A percentile compares a stretch with the other conserved stretches of the same genome.
Conservation (phyloP, 2,888 invertebrate genomes). For the Galerucella pusilla region DNA sequence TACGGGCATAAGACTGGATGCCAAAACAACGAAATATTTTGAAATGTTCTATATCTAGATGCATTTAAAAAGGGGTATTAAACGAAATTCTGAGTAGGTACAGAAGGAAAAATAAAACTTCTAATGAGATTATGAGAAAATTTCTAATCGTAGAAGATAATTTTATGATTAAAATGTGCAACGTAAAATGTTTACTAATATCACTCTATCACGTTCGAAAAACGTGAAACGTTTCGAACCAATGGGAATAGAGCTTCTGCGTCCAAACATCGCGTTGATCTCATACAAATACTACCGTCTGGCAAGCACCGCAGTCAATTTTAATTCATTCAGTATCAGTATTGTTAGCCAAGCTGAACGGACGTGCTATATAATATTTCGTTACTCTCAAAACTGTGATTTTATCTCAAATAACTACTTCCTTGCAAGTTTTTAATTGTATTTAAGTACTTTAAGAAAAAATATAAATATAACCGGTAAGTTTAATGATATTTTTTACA, state of each 20-base stretch:
- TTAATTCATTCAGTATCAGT: constrained; percentile 6
- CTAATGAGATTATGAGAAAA: too few relatives aligned
- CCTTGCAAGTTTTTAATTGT: neutral
- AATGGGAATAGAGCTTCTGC: constrained; percentile 30
- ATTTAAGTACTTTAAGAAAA: neutral
- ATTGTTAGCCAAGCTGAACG: neutral
- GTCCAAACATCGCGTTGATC: constrained; percentile 4
- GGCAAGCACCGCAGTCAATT: constrained; percentile 11
- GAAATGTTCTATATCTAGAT: too few relatives aligned
- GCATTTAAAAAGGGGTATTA: too few relatives aligned
- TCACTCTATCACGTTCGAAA: neutral
- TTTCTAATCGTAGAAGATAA: too few relatives aligned
- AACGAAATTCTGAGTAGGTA: too few relatives aligned
- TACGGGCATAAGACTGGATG: too few relatives aligned
- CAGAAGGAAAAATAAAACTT: too few relatives aligned
- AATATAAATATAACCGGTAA: constrained; percentile 8
- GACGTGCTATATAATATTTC: neutral
- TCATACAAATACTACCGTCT: neutral
- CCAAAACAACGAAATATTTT: too few relatives aligned
- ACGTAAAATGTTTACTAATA: too few relatives aligned
- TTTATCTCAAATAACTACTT: constrained; percentile 1
- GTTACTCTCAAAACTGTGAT: constrained; percentile 11
- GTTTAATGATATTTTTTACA: neutral
- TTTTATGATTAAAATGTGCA: too few relatives aligned
- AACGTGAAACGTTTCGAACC: constrained; percentile 32